Conservation (phyloP, 2,113 vertebrate genomes). For the Egretta garzetta region DNA sequence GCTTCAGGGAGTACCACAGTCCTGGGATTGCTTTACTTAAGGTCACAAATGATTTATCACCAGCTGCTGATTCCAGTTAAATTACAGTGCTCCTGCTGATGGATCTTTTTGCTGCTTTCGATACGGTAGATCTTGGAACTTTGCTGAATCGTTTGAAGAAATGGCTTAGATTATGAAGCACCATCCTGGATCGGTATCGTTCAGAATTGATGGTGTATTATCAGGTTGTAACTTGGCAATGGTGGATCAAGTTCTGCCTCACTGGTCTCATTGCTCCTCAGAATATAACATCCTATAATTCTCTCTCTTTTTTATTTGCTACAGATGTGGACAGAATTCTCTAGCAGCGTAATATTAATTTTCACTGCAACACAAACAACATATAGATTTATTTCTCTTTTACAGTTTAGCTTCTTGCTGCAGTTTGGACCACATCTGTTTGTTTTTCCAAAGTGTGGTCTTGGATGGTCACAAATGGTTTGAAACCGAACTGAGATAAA, state of each 20-base stretch:
- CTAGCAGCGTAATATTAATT: conserved; percentile 2
- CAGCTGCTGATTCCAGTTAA: conserved; percentile 53
- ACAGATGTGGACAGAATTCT: conserved; percentile 1
- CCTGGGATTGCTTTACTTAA: conserved; percentile 20
- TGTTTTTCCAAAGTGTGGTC: background rate
- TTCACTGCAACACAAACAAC: background rate
- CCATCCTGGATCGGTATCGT: background rate
- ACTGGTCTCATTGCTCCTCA: background rate
- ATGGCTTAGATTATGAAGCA: background rate
- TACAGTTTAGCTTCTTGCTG: background rate
- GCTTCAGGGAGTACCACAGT: conserved; percentile 18
- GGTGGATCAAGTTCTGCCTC: conserved; percentile 34
- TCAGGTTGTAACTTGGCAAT: background rate
- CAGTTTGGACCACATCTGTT: background rate
- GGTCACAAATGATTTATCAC: conserved; percentile 45
- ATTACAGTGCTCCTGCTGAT: conserved; percentile 15
- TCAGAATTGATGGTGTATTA: conserved; percentile 6
- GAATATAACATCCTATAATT: background rate
- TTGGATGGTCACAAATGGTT: conserved; percentile 16
- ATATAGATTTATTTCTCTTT: conserved; percentile 6
- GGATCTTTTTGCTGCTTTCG: conserved; percentile 31
- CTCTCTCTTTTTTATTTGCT: conserved; percentile 11
- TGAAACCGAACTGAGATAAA: conserved; percentile 38
- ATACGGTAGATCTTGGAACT: conserved; percentile 27
- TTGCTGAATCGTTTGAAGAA: background rate